Evolutionary conservation across 2,797 vertebrate genomes (phyloP).

Genomic region (Paedocypris micromegethes): DNA sequence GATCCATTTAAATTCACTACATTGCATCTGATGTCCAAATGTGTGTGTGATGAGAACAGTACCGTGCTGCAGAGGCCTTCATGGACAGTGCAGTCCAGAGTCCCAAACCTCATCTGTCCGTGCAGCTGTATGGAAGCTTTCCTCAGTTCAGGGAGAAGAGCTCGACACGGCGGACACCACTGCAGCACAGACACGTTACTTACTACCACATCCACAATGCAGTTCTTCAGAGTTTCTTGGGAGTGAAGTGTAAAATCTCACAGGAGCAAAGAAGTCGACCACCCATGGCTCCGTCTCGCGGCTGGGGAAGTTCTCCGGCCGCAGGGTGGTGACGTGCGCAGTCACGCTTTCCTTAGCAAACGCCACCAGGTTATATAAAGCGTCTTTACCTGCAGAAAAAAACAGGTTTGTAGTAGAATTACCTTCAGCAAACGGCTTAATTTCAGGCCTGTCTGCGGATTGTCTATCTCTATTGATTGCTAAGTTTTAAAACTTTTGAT

Average conservation of each 20-base stretch:
- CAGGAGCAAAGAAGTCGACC: constrained; percentile 96
- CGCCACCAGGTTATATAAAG: constrained; percentile 86
- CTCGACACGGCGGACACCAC: constrained; percentile 96
- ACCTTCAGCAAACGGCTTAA: too few relatives aligned
- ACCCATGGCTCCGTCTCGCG: constrained; percentile 92
- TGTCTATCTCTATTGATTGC: too few relatives aligned
- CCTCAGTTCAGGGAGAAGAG: constrained; percentile 87
- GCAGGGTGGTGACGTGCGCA: constrained; percentile 87
- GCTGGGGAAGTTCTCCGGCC: constrained; percentile 90
- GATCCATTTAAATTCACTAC: too few relatives aligned
- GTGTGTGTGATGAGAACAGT: constrained; percentile 42
- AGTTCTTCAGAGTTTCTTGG: neutral
- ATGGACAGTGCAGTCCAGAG: constrained; percentile 91
- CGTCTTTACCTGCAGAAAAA: constrained; percentile 77
- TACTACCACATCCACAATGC: neutral
- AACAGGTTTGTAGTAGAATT: too few relatives aligned
- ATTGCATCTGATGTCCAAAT: neutral
- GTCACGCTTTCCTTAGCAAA: constrained; percentile 93
- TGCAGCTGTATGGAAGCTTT: constrained; percentile 90
- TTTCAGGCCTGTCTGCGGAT: too few relatives aligned
- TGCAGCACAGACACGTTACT: constrained; percentile 47
- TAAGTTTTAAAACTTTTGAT: too few relatives aligned
- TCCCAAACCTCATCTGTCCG: constrained; percentile 89
- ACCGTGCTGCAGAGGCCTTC: constrained; percentile 84
- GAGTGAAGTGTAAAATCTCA: constrained; percentile 57